phyloP scores from a whole-genome alignment of 1,140 invertebrate genomes.

The Pentalonia nigronervosa region DNA sequence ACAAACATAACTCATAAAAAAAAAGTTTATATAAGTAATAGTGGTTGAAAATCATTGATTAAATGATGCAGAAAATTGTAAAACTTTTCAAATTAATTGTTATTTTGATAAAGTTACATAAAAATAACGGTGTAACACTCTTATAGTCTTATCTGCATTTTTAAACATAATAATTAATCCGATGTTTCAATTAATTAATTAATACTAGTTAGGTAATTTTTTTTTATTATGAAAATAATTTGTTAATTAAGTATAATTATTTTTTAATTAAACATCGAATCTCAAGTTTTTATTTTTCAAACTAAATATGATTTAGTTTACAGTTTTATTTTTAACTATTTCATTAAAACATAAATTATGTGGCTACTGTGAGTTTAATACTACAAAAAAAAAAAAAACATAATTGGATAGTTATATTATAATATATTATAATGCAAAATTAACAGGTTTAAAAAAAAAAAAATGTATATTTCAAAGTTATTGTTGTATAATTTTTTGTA shows the following conservation, averaged over 20 bases:
- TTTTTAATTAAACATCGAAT: neutral
- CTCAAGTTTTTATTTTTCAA: neutral
- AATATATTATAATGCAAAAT: neutral
- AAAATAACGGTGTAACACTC: neutral
- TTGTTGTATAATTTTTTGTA: neutral
- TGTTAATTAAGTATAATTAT: neutral
- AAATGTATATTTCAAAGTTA: neutral
- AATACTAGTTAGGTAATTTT: neutral
- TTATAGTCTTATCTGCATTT: neutral
- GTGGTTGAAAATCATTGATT: neutral
- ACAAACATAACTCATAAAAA: neutral
- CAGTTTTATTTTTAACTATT: neutral
- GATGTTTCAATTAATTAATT: neutral
- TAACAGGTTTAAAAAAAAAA: neutral
- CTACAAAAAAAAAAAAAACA: neutral
- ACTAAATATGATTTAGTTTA: neutral
- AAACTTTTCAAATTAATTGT: slow-evolving; percentile 19
- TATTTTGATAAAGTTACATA: neutral
- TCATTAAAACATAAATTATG: neutral
- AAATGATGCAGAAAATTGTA: neutral
- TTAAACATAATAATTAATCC: neutral
- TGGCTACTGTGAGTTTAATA: neutral
- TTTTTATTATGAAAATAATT: neutral
- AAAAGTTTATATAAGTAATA: neutral
- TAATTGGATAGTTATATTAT: neutral